Evolutionary conservation across 1,140 invertebrate species (phyloP), one percentile per base, ranked within the genome.

Genomic region (Drosophila trapezifrons): DNA sequence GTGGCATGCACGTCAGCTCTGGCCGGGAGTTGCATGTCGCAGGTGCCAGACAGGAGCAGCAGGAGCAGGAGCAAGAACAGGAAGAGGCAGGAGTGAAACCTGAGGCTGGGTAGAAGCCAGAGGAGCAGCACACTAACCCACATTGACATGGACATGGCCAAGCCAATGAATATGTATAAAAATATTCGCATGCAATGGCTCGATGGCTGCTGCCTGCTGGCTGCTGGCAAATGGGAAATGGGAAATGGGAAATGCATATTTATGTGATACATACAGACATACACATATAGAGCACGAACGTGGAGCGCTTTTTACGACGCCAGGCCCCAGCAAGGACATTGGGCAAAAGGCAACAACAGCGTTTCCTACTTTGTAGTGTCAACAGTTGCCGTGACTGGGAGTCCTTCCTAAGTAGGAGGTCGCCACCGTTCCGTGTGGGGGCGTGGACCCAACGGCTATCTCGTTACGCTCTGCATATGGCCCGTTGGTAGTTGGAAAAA

Each of bases 221-320:
- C 27, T 29, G 27, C 27, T 29, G 27, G 27, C 27, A 29, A 29
- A 29, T 29, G 27, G 27, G 7, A 29, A 29, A 29, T 69, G 69
- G 46, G 52, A 74, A 78, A 80, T 78, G 76, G 76, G 22, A 76
- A 86, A 86, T 86, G 76, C 79, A 86, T 85, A 80, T 85, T 84
- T 84, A 85, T 85, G 62, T 58, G 77, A 40, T 67, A 38, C 38
- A 35, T 25, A 20, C 17, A 54, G n/a, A 69, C 32, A 55, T 18
- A 12, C 25, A 54, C n/a, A 51, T 35, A 32, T 46, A 38, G 5
- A 32, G 7, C n/a, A 38, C 27, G 37, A 38, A 66, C 20, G 38
- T n/a, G 12, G 12, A 51, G 27, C 70, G 15, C 54, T 65, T 59
- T 78, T 78, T 79, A 52, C 75, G 37, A 72, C 80, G 56, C 62